Percentiles rank a stretch among this genome's conserved stretches.
These are phyloP conservation scores for Bhutanitis thaidina DNA, from an alignment of 2,888 invertebrate genomes.

Conservation along the genomic window DNA sequence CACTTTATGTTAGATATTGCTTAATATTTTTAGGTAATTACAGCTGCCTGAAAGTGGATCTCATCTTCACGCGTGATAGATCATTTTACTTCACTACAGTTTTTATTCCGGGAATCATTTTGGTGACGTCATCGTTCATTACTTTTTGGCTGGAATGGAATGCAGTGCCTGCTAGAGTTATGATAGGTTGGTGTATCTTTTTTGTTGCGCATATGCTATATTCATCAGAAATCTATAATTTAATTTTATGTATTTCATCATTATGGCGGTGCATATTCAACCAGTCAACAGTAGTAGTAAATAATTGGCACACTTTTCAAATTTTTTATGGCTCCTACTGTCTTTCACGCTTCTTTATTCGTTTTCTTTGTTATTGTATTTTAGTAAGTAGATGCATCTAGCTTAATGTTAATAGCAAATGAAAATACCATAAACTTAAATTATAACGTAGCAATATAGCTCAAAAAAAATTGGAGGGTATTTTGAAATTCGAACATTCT, in stretches of 20 bases:
- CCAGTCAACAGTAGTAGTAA: neutral
- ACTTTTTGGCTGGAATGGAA: conserved; percentile 99
- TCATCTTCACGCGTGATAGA: conserved; percentile 96
- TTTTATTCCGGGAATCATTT: conserved; percentile 97
- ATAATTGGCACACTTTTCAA: neutral
- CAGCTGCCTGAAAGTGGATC: conserved; percentile 96
- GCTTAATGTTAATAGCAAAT: neutral
- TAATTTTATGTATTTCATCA: neutral
- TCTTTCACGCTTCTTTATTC: conserved; percentile 3
- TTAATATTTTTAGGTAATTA: conserved; percentile 90
- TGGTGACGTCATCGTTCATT: conserved; percentile 97
- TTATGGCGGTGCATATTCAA: neutral
- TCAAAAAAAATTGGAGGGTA: too few relatives aligned
- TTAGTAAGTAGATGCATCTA: conserved; percentile 16
- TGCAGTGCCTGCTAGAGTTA: conserved; percentile 96
- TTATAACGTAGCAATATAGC: conserved; percentile 20
- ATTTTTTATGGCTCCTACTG: neutral
- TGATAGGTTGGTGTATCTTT: conserved; percentile 89
- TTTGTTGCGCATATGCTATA: conserved; percentile 30
- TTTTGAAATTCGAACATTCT: too few relatives aligned
- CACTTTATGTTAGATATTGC: conserved; percentile 61
- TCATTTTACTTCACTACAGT: conserved; percentile 98
- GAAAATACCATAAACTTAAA: neutral
- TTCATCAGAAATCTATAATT: neutral
- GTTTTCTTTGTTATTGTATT: neutral